Evolutionary conservation across 2,797 vertebrate genomes (phyloP).

Genomic region (Gambusia yucatana): DNA sequence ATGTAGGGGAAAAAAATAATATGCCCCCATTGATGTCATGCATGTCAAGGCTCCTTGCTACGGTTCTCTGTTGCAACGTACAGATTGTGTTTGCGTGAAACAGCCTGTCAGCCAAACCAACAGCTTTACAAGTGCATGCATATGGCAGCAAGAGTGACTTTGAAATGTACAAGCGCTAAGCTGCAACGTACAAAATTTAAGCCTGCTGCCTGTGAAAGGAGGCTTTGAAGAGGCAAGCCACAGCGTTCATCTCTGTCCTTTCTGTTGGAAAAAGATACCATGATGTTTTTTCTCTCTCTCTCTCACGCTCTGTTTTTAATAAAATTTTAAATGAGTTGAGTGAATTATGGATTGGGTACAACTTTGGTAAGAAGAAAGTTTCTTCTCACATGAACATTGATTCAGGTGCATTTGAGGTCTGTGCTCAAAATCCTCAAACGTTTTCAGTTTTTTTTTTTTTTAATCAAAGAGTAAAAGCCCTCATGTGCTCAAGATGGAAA

Average conservation of each 20-base stretch:
- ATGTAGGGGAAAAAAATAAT: background rate
- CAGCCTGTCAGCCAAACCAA: slow-evolving; percentile 12
- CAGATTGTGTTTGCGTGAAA: slow-evolving; percentile 7
- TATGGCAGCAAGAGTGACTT: slow-evolving; percentile 19
- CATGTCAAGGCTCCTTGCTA: slow-evolving; percentile 17
- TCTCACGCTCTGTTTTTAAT: background rate
- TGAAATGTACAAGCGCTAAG: slow-evolving; percentile 31
- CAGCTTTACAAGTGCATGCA: slow-evolving; percentile 5
- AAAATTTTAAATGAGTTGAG: slow-evolving; percentile 7
- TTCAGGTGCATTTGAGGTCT: slow-evolving; percentile 33
- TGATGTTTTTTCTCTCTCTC: background rate
- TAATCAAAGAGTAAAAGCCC: slow-evolving; percentile 28
- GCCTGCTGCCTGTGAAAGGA: slow-evolving; percentile 8
- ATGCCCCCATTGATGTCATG: background rate
- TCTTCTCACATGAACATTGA: slow-evolving; percentile 46
- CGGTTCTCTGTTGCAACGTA: background rate
- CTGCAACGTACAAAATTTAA: slow-evolving; percentile 21
- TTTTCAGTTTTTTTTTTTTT: background rate
- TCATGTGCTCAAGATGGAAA: slow-evolving; percentile 56
- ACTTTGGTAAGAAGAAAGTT: slow-evolving; percentile 16
- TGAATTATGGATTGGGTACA: slow-evolving; percentile 35
- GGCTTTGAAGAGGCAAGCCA: slow-evolving; percentile 6
- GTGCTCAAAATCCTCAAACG: slow-evolving; percentile 18
- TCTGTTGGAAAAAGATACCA: background rate
- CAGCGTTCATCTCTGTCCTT: slow-evolving; percentile 1